These are phyloP conservation scores for Picus viridis DNA, from an alignment of 2,797 vertebrate genomes.

Conservation along the genomic window DNA sequence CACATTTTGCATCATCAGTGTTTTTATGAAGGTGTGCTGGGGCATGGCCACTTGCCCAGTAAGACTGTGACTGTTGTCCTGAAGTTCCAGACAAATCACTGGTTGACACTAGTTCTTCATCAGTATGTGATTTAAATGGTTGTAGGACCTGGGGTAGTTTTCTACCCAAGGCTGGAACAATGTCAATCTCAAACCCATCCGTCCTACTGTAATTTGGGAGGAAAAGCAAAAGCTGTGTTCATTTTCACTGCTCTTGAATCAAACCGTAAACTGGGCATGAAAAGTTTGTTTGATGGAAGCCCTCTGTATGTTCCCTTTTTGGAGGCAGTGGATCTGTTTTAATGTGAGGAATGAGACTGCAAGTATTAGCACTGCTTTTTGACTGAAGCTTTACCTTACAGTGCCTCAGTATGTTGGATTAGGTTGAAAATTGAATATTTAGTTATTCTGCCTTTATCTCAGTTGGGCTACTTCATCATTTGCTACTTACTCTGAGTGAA, in stretches of 20 bases:
- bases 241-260: background rate
- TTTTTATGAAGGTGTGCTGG: too few relatives aligned
- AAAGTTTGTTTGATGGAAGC: background rate
- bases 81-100: accelerated
- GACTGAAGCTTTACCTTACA: background rate
- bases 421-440: background rate
- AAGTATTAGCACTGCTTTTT: background rate
- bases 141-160: background rate
- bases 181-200: background rate
- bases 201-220: background rate
- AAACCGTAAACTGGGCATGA: background rate
- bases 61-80: background rate
- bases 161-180: background rate
- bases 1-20: accelerated
- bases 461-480: background rate
- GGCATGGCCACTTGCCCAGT: accelerated
- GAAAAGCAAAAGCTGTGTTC: background rate
- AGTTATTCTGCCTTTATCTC: conserved; percentile 3
- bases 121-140: too few relatives aligned
- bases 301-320: background rate
- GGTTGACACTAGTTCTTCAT: background rate
- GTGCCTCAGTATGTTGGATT: background rate
- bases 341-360: background rate
- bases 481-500: background rate
- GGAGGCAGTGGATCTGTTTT: background rate